phyloP scores from a whole-genome alignment of 1,140 invertebrate species.

The Hestina assimilis region DNA sequence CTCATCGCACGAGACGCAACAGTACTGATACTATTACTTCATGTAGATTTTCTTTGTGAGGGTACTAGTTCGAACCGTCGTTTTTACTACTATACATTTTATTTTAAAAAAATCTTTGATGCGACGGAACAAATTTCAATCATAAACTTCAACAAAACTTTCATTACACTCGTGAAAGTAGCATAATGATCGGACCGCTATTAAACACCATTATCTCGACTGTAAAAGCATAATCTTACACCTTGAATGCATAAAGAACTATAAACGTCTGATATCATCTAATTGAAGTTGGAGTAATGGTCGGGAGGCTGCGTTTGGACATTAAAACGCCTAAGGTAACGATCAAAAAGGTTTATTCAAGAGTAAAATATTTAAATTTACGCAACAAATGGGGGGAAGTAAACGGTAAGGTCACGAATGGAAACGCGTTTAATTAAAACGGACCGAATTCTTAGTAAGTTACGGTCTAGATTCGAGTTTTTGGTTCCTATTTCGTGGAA shows the following conservation, averaged over 20 bases:
- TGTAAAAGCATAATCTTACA: slow-evolving; percentile 65
- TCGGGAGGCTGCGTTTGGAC: slow-evolving; percentile 37
- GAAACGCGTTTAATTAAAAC: slow-evolving; percentile 51
- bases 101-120: neutral
- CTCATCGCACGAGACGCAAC: too few relatives aligned
- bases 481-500: neutral
- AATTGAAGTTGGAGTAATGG: slow-evolving; percentile 71
- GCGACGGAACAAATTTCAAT: slow-evolving; percentile 12
- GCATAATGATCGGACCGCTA: slow-evolving; percentile 64
- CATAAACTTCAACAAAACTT: slow-evolving; percentile 58
- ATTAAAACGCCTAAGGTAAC: slow-evolving; percentile 70
- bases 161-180: slow-evolving; percentile 57
- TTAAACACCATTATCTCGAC: slow-evolving; percentile 70
- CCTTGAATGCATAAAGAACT: slow-evolving; percentile 75
- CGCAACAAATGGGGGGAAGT: slow-evolving; percentile 54
- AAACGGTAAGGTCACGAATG: slow-evolving; percentile 28
- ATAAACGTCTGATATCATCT: slow-evolving; percentile 77
- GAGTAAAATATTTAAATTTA: slow-evolving; percentile 71
- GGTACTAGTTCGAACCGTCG: too few relatives aligned
- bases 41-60: too few relatives aligned
- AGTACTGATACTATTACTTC: too few relatives aligned
- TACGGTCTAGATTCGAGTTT: slow-evolving; percentile 12
- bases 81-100: too few relatives aligned
- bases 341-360: slow-evolving; percentile 58
- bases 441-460: slow-evolving; percentile 18